Percentiles rank a stretch among this genome's conserved stretches.
phyloP scores from a whole-genome alignment of 2,888 invertebrate genomes.

The Dryobota labecula region DNA sequence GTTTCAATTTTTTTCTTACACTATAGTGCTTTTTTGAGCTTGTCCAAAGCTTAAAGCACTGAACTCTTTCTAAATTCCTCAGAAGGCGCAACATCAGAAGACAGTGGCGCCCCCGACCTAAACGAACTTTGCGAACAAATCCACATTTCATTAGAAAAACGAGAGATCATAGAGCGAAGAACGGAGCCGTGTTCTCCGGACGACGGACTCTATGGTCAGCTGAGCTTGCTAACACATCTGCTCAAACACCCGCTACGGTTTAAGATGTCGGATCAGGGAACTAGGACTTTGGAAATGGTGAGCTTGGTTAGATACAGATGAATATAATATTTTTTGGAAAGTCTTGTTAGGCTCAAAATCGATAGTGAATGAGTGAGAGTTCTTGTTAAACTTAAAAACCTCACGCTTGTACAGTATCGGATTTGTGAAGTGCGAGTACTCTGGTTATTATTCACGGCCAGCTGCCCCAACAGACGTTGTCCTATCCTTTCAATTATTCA shows the following conservation, averaged over 20 bases:
- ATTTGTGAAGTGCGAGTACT: background rate
- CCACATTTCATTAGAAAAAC: slow-evolving; percentile 93
- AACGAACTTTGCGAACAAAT: slow-evolving; percentile 94
- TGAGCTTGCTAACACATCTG: slow-evolving; percentile 96
- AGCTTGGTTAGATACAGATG: slow-evolving; percentile 46
- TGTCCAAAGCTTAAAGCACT: background rate
- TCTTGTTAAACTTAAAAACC: background rate
- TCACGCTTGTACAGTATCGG: background rate
- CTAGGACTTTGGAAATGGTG: slow-evolving; percentile 92
- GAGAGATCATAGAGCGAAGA: slow-evolving; percentile 96
- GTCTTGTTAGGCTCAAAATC: background rate
- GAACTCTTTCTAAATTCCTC: slow-evolving; percentile 7
- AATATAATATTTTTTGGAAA: background rate
- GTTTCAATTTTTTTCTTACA: background rate
- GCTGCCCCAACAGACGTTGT: background rate
- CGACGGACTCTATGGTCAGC: slow-evolving; percentile 96
- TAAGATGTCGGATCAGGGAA: slow-evolving; percentile 94
- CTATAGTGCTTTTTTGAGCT: background rate
- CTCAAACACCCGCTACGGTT: slow-evolving; percentile 97
- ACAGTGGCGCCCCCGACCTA: slow-evolving; percentile 90
- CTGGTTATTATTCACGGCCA: background rate
- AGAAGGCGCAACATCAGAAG: slow-evolving; percentile 87
- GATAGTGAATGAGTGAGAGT: background rate
- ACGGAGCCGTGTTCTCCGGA: slow-evolving; percentile 95
- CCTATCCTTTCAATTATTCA: background rate